phyloP scores from a whole-genome alignment of 2,797 vertebrate species.

The Bradypodion ventrale region DNA sequence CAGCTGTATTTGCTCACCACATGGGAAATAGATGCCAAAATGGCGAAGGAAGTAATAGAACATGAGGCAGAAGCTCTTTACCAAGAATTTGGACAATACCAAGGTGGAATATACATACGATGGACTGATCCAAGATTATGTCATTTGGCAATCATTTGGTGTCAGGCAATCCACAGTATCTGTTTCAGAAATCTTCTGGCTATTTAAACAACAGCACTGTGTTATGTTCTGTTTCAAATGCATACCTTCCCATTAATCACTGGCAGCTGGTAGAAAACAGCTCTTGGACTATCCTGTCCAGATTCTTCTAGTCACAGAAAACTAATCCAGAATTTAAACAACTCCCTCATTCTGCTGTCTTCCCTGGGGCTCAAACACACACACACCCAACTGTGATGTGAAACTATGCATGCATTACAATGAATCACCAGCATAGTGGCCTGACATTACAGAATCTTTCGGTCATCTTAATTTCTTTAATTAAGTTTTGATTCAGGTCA shows the following conservation, averaged over 20 bases:
- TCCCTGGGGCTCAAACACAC: slow-evolving; percentile 16
- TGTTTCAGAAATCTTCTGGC: slow-evolving; percentile 31
- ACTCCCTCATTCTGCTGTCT: background rate
- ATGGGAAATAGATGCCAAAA: background rate
- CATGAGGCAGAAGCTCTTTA: background rate
- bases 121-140: background rate
- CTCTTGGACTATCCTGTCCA: background rate
- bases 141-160: background rate
- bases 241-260: slow-evolving; percentile 8
- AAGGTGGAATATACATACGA: background rate
- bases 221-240: background rate
- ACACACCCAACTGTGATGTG: slow-evolving; percentile 15
- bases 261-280: slow-evolving; percentile 12
- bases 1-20: background rate
- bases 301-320: background rate
- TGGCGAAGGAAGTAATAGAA: background rate
- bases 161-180: background rate
- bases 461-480: slow-evolving; percentile 67
- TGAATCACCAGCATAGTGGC: slow-evolving; percentile 57
- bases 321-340: slow-evolving; percentile 49
- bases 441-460: slow-evolving; percentile 56
- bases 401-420: slow-evolving; percentile 56
- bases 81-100: background rate
- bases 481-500: slow-evolving; percentile 70
- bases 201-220: slow-evolving; percentile 16